Conservation (phyloP, 2,113 vertebrate genomes). For the Argyrosomus japonicus region DNA sequence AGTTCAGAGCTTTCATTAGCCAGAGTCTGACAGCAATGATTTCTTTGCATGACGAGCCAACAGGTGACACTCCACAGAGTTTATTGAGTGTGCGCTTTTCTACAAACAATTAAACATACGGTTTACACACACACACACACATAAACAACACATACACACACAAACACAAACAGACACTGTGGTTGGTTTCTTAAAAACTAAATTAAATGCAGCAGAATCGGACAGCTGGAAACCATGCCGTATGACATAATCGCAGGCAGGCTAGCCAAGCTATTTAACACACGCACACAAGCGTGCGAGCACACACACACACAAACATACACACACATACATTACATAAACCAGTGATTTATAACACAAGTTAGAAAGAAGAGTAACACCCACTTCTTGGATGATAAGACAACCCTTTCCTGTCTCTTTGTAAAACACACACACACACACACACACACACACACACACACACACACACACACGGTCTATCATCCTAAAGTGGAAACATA, state of each 20-base stretch:
- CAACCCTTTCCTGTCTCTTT: conserved; percentile 12
- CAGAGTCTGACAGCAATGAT: conserved; percentile 16
- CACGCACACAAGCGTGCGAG: conserved; percentile 5
- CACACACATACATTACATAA: conserved; percentile 28
- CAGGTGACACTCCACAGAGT: conserved; percentile 20
- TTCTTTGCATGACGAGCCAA: not conserved
- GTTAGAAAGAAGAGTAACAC: conserved; percentile 48
- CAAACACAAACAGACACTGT: conserved; percentile 15
- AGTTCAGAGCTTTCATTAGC: conserved; percentile 31
- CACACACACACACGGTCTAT: conserved; percentile 12
- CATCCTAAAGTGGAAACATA: conserved; percentile 61
- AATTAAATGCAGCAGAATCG: conserved; percentile 57
- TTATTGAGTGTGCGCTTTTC: conserved; percentile 13
- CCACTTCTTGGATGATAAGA: conserved; percentile 35
- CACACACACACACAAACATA: conserved; percentile 17
- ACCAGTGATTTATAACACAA: conserved; percentile 44
- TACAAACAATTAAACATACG: conserved; percentile 2
- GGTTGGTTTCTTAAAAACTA: conserved; percentile 44
- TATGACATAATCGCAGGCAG: conserved; percentile 70
- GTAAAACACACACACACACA: conserved; percentile 10
- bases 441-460: conserved; percentile 8
- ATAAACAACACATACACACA: not conserved
- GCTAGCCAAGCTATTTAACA: conserved; percentile 49
- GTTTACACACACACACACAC: not conserved
- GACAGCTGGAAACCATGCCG: conserved; percentile 72